These are phyloP conservation scores for Microctenopoma lineatum DNA, from an alignment of 2,797 vertebrate genomes.

Conservation along the genomic window DNA sequence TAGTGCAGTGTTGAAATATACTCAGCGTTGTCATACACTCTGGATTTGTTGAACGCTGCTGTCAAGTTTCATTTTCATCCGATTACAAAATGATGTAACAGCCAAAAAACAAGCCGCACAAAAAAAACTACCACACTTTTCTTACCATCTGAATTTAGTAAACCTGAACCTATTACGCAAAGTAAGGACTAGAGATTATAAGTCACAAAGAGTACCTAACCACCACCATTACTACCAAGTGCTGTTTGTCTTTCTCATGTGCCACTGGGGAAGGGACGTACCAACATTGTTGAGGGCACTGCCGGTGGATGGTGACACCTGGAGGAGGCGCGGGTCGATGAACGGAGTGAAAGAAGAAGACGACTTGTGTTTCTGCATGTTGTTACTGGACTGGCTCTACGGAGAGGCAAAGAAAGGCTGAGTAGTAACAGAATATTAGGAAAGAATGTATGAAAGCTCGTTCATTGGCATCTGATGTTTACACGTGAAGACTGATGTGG, in stretches of 20 bases:
- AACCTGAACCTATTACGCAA: no score
- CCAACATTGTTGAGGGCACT: constrained; percentile 96
- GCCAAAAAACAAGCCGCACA: background rate
- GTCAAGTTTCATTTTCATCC: background rate
- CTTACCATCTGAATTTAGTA: background rate
- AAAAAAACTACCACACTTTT: no score
- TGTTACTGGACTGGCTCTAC: constrained; percentile 97
- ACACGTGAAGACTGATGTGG: background rate
- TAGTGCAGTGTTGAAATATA: background rate
- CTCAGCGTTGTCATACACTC: background rate
- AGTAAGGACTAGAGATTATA: background rate
- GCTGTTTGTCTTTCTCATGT: background rate
- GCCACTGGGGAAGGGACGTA: constrained; percentile 76
- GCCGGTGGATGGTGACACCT: constrained; percentile 97
- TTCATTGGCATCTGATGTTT: background rate
- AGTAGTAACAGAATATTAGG: constrained; percentile 6
- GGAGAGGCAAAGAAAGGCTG: constrained; percentile 4
- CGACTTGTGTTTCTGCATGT: constrained; percentile 99
- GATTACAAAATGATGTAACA: background rate
- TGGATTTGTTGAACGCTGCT: no score
- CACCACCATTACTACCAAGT: no score
- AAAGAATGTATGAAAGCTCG: background rate
- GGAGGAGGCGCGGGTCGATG: constrained; percentile 98
- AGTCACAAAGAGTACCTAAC: background rate
- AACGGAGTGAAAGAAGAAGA: constrained; percentile 99